These are phyloP conservation scores for Oxyteleia sp. DNA, from an alignment of 2,888 invertebrate species.

Conservation along the genomic window DNA sequence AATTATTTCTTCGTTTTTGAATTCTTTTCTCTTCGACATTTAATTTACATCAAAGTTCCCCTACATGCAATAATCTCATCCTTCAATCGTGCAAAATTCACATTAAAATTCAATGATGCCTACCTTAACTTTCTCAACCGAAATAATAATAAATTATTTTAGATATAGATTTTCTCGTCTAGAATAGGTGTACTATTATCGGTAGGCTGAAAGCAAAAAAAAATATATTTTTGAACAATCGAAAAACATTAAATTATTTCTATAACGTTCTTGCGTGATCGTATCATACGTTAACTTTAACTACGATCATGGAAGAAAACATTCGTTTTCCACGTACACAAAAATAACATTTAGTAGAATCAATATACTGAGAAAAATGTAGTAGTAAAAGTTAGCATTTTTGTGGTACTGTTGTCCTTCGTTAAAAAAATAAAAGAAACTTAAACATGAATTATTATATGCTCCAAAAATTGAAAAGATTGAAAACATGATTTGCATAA, in stretches of 20 bases:
- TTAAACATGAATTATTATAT: no score
- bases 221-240: slow-evolving; percentile 7
- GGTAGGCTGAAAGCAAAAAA: slow-evolving; percentile 40
- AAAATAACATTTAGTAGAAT: not conserved
- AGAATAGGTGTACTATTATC: slow-evolving; percentile 51
- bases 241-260: not conserved
- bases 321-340: not conserved
- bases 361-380: no score
- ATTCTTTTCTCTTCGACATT: no score
- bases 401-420: no score
- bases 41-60: no score
- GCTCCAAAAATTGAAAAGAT: no score
- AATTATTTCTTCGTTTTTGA: no score
- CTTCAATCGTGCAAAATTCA: slow-evolving; percentile 9
- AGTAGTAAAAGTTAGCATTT: no score
- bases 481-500: no score
- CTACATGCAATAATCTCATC: not conserved
- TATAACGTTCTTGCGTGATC: not conserved
- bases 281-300: no score
- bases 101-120: slow-evolving; percentile 15
- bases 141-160: slow-evolving; percentile 41
- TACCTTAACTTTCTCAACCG: slow-evolving; percentile 35
- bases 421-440: no score
- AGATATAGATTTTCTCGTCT: slow-evolving; percentile 38
- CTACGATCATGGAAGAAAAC: not conserved